Base-by-base conservation (phyloP, 2,888 invertebrate species). In the Phortica magna region DNA sequence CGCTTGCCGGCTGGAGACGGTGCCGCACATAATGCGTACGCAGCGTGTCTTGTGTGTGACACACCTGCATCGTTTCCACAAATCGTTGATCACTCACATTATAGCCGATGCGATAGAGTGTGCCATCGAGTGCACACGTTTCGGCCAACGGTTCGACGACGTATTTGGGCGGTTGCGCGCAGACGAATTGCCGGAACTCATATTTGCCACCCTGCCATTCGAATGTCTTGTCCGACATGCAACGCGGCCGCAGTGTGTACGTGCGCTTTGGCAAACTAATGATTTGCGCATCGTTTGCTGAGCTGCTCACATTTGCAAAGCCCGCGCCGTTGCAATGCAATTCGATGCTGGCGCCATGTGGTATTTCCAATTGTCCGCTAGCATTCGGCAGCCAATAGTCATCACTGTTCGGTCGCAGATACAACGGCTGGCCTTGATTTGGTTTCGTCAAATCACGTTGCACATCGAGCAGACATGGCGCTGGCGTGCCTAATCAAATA, bases 401-500 rank as follows among this genome's bases (percentile, higher is more conserved):
- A 10, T 80, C 77, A 3, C 90, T 89, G 0, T 92, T 90, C 0
- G 92, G 91, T 65, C 89, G 91, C 1, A 95, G 85, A 82, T 94
- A 93, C 5, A 95, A 91, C 0, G 95, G 94, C 85, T 95, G 95
- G 0, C 94, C 94, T 77, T 93, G 93, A 83, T 94, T 94, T 0
- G 94, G 93, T 71, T 93, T 92, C 0, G 87, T 87, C 17, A 91
- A 79, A 75, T 91, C 89, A 59, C 79, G 78, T 76, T 88, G 84
- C 3, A 90, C 73, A 67, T 90, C 82, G 77, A 91, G 68, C 7
- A 57, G 57, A 73, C 90, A 91, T 12, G 87, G 82, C 0, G 79
- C 75, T 42, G 43, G n/a, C 42, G 5, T 73, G 82, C 79, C 39
- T 1, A 65, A 53, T 10, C 57, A 22, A 61, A 73, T 3, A 61